Conservation (phyloP, 2,888 invertebrate genomes). For the Drosophila mimetica region DNA sequence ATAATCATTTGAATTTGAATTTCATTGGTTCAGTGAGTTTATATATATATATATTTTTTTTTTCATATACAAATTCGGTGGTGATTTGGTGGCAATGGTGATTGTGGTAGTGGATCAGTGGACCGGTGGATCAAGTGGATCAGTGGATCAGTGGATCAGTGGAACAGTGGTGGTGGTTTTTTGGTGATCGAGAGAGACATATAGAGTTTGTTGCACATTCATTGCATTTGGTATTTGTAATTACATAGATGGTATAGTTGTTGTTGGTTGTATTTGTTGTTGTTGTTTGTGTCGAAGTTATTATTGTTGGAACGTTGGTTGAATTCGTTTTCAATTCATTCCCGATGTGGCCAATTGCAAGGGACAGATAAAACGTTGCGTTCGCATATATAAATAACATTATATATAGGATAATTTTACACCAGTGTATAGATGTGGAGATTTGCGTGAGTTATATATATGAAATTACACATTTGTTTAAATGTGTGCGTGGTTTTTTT, state of each 20-base stretch:
- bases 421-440: slow-evolving; percentile 37
- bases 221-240: slow-evolving; percentile 63
- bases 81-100: slow-evolving; percentile 30
- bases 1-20: slow-evolving; percentile 26
- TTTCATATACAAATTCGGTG: slow-evolving; percentile 39
- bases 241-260: slow-evolving; percentile 32
- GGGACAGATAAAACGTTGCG: slow-evolving; percentile 12
- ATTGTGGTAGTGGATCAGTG: slow-evolving; percentile 12
- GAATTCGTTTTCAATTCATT: slow-evolving; percentile 26
- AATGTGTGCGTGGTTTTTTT: slow-evolving; percentile 47
- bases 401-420: slow-evolving; percentile 33
- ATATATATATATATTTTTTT: slow-evolving; percentile 28
- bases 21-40: slow-evolving; percentile 17
- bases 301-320: slow-evolving; percentile 23
- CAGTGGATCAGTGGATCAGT: slow-evolving; percentile 13
- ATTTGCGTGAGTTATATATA: slow-evolving; percentile 53
- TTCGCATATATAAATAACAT: slow-evolving; percentile 15
- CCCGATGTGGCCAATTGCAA: slow-evolving; percentile 38
- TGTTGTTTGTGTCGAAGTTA: slow-evolving; percentile 34
- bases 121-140: slow-evolving; percentile 20
- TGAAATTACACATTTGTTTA: slow-evolving; percentile 51
- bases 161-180: slow-evolving; percentile 22
- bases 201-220: slow-evolving; percentile 60
- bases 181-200: slow-evolving; percentile 36
- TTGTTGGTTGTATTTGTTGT: slow-evolving; percentile 20